Percentiles rank a stretch among this genome's conserved stretches.
Conservation (phyloP, 2,797 vertebrate species). For the Pampus argenteus region DNA sequence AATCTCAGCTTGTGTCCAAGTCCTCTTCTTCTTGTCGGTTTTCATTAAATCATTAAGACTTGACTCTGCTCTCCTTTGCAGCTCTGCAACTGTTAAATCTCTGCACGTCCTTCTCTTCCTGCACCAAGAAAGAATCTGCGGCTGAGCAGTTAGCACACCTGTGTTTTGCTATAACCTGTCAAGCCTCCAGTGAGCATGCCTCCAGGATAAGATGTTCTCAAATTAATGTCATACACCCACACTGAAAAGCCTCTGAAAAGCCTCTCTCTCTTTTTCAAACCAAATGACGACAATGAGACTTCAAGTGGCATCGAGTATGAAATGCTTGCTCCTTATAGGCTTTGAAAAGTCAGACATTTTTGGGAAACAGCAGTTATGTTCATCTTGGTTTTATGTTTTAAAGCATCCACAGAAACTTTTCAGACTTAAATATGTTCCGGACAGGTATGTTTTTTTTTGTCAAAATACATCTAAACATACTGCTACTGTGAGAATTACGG, state of each 20-base stretch:
- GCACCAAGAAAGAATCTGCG: constrained; percentile 2
- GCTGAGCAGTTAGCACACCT: constrained; percentile 33
- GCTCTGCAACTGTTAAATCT: neutral
- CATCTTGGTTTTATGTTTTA: too few species aligned
- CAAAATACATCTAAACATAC: neutral
- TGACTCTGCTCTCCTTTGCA: constrained; percentile 2
- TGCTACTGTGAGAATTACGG: neutral
- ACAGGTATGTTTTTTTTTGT: neutral
- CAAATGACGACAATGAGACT: too few species aligned
- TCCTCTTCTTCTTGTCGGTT: neutral
- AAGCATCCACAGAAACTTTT: neutral
- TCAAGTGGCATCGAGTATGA: too few species aligned
- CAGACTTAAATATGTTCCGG: neutral
- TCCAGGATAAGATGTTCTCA: constrained; percentile 62
- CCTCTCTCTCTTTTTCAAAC: constrained; percentile 22
- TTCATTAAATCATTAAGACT: neutral
- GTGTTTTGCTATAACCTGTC: constrained; percentile 74
- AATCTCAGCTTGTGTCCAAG: neutral
- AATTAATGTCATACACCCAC: constrained; percentile 56
- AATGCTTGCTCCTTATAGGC: too few species aligned
- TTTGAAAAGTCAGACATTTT: too few species aligned
- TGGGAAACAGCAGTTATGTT: too few species aligned
- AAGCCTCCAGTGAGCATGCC: constrained; percentile 55
- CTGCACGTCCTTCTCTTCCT: constrained; percentile 44
- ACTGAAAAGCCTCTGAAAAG: constrained; percentile 6